Conservation (phyloP, 2,113 vertebrate species). For the Ictalurus furcatus region DNA sequence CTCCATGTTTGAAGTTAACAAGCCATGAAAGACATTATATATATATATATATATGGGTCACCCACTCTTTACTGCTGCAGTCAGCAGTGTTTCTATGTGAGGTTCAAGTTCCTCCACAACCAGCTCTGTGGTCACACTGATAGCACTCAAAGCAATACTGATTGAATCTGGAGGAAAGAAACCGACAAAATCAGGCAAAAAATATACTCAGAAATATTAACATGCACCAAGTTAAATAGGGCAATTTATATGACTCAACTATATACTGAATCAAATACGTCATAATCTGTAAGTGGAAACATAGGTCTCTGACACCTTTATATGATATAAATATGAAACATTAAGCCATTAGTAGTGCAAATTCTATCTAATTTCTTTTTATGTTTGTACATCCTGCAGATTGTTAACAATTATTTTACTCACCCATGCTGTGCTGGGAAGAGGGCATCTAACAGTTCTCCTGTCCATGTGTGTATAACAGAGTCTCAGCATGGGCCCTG, state of each 20-base stretch:
- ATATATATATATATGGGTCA: slow-evolving; percentile 3
- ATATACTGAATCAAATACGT: background rate
- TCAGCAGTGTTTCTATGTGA: slow-evolving; percentile 69
- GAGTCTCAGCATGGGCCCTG: slow-evolving; percentile 56
- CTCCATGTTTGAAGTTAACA: background rate
- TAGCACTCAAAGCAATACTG: slow-evolving; percentile 65
- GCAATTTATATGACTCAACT: background rate
- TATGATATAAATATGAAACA: background rate
- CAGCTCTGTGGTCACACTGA: slow-evolving; percentile 71
- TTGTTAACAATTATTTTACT: slow-evolving; percentile 41
- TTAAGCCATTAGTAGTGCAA: background rate
- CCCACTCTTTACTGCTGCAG: slow-evolving; percentile 66
- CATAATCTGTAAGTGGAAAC: background rate
- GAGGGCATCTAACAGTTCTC: slow-evolving; percentile 42
- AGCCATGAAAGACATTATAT: background rate
- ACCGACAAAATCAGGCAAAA: background rate
- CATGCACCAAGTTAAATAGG: background rate
- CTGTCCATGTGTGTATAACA: slow-evolving; percentile 51
- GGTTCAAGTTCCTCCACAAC: slow-evolving; percentile 70
- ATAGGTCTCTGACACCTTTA: background rate
- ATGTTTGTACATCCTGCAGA: background rate
- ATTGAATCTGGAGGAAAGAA: slow-evolving; percentile 61
- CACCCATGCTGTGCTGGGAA: slow-evolving; percentile 56
- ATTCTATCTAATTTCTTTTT: background rate
- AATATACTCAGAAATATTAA: background rate